A percentile compares a stretch with the other conserved stretches of the same genome.
These are phyloP conservation scores for Lasiurus borealis DNA, from an alignment of 2,113 vertebrate species.

Conservation along the genomic window DNA sequence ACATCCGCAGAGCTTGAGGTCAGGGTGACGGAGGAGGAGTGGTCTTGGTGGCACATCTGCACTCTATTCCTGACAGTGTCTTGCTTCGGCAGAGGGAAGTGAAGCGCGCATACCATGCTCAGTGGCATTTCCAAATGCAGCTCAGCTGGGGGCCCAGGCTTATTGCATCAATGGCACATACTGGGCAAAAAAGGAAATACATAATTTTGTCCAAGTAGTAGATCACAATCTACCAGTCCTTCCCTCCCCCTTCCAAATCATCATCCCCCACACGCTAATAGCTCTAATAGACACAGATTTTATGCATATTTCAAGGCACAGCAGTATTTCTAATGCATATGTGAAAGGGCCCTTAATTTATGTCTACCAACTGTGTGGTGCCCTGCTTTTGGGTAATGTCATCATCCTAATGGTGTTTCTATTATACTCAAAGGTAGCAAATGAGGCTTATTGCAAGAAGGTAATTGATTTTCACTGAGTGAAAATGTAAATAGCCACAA, in stretches of 20 bases:
- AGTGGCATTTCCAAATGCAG: slow-evolving; percentile 96
- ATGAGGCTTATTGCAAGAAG: slow-evolving; percentile 97
- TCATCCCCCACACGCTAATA: slow-evolving; percentile 88
- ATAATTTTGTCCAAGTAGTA: slow-evolving; percentile 91
- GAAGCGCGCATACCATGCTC: slow-evolving; percentile 95
- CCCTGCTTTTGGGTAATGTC: slow-evolving; percentile 96
- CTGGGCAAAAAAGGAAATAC: slow-evolving; percentile 87
- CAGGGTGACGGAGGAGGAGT: slow-evolving; percentile 86
- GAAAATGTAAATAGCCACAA: slow-evolving; percentile 93
- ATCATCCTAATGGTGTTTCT: slow-evolving; percentile 98
- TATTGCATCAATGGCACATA: slow-evolving; percentile 91
- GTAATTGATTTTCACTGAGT: slow-evolving; percentile 95
- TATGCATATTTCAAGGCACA: slow-evolving; percentile 95
- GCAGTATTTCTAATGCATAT: slow-evolving; percentile 94
- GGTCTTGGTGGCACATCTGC: slow-evolving; percentile 85
- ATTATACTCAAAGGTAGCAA: slow-evolving; percentile 98
- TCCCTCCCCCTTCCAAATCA: slow-evolving; percentile 86
- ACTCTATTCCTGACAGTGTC: slow-evolving; percentile 89
- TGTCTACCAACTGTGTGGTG: slow-evolving; percentile 97
- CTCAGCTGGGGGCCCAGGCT: slow-evolving; percentile 93
- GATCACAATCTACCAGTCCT: slow-evolving; percentile 85
- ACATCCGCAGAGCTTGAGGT: slow-evolving; percentile 88
- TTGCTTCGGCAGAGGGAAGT: slow-evolving; percentile 90
- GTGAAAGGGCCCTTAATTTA: slow-evolving; percentile 93
- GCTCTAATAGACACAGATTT: slow-evolving; percentile 91